A percentile compares a stretch with the other conserved stretches of the same genome.
Evolutionary conservation across 2,888 invertebrate genomes (phyloP).

Genomic region (Chorisops tibialis): DNA sequence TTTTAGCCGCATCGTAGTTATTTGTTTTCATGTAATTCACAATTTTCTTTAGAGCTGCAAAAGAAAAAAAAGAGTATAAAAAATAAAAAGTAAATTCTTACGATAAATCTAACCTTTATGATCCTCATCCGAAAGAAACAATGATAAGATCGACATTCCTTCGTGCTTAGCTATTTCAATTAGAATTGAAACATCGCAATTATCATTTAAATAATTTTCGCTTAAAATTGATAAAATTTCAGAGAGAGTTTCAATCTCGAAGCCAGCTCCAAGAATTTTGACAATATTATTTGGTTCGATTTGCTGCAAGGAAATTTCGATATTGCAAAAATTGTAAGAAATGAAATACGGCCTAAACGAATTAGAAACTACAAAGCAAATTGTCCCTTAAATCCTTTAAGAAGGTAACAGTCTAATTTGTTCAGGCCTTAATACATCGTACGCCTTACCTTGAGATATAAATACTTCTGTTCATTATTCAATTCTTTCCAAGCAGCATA

Average conservation of each 20-base stretch:
- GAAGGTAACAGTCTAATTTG: neutral
- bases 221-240: conserved; percentile 43
- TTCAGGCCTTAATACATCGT: too few species aligned
- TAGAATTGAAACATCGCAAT: conserved; percentile 37
- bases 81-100: neutral
- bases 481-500: conserved; percentile 49
- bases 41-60: conserved; percentile 40
- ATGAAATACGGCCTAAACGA: too few species aligned
- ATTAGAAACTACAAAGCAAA: too few species aligned
- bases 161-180: conserved; percentile 47
- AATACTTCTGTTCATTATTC: conserved; percentile 43
- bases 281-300: conserved; percentile 43
- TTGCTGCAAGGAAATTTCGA: conserved; percentile 35
- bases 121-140: conserved; percentile 46
- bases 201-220: conserved; percentile 34
- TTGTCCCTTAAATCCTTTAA: too few species aligned
- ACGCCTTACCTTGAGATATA: conserved; percentile 46
- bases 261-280: conserved; percentile 48
- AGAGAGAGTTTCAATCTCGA: conserved; percentile 46
- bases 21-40: conserved; percentile 39
- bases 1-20: conserved; percentile 31
- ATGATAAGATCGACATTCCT: conserved; percentile 43
- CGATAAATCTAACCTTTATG: conserved; percentile 39
- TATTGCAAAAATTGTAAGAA: neutral
- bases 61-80: neutral